Percentiles rank a stretch among this genome's conserved stretches.
Conservation (phyloP, 2,113 vertebrate genomes). For the Alosa alosa region DNA sequence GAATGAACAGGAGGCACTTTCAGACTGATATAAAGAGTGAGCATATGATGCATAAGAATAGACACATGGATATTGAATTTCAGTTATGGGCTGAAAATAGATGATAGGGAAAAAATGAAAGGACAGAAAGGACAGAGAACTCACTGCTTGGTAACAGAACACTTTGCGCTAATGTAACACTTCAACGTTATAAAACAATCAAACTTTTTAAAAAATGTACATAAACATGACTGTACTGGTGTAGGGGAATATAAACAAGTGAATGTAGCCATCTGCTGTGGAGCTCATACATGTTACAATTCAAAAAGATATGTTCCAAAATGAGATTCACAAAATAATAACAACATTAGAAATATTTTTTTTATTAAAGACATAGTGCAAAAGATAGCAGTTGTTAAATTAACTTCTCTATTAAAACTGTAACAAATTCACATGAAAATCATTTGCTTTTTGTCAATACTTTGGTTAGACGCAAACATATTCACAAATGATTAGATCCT, state of each 20-base stretch:
- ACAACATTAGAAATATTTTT: neutral
- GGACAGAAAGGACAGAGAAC: neutral
- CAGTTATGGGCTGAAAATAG: neutral
- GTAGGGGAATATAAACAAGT: neutral
- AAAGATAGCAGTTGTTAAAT: neutral
- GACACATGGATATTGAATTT: slow-evolving; percentile 8
- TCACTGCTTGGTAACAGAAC: neutral
- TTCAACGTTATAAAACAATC: too few relatives aligned
- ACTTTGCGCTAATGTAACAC: neutral
- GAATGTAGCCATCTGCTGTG: neutral
- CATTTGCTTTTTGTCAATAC: neutral
- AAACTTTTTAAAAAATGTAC: too few relatives aligned
- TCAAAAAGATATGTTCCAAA: neutral
- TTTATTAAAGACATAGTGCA: slow-evolving; percentile 5
- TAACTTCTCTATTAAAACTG: neutral
- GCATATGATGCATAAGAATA: neutral
- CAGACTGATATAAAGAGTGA: neutral
- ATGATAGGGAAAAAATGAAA: neutral
- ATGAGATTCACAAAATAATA: neutral
- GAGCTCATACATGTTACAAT: neutral
- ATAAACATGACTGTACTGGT: neutral
- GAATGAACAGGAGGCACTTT: neutral
- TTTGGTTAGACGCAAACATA: slow-evolving; percentile 1
- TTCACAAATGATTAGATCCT: neutral
- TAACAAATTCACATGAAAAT: neutral